Evolutionary conservation across 2,888 invertebrate species (phyloP), one percentile per base, ranked within the genome.

Genomic region (Gonocerus acuteangulatus): DNA sequence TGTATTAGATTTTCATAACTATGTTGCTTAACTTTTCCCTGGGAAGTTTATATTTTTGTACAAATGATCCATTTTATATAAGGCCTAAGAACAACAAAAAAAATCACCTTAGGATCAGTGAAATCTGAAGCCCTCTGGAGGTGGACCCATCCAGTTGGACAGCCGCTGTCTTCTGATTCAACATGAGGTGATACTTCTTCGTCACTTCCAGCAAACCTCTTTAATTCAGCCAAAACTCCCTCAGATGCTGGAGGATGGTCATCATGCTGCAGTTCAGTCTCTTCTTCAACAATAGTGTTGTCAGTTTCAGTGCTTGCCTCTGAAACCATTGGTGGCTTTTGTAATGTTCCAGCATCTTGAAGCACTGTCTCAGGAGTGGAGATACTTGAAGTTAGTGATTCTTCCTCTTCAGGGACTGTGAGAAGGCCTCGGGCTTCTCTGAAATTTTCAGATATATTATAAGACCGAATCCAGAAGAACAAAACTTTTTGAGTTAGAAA

Each of bases 141-240:
- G 71, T 87, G 87, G 64, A 87, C 83, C 87, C 87, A 88, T 39
- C 87, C 87, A 0, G 87, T 87, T 21, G 84, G 82, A 62, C 82
- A 82, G 76, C 84, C 82, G 66, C 84, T 79, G 32, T 83, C 84
- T 73, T 86, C 48, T 22, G 54, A 19, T 48, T 59, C 59, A 19
- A 27, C 22, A 2, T 48, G 48, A 39, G 48, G 59, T 11, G 59
- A 48, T 9, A 39, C 22, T 21, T 65, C 62, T 21, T 61, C 61
- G 6, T 65, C 65, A 1, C 48, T 32, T n/a, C 22, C 51, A 6
- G 39, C 44, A 79, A 82, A 80, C 54, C 80, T 79, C 72, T 86
- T 86, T 16, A 87, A 76, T 71, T 86, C 86, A 69, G 86, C 86
- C 68, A 87, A 86, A 58, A 61, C 61, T 22, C 51, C 57, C 6